Evolutionary conservation across 2,113 vertebrate genomes (phyloP).

Genomic region (Crotalus helleri): DNA sequence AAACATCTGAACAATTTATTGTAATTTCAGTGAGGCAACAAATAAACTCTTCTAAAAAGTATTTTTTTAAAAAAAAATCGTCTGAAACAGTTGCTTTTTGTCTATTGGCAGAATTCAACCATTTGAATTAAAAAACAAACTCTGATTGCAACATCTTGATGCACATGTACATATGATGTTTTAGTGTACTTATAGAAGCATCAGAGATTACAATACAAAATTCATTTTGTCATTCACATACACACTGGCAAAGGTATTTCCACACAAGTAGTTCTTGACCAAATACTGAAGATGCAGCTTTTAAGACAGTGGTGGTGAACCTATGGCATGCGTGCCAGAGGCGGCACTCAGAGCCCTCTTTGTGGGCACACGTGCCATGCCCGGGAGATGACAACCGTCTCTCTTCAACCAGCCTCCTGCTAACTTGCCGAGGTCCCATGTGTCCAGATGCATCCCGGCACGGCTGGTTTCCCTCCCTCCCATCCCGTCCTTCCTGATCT

Average conservation of each 20-base stretch:
- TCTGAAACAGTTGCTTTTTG: neutral
- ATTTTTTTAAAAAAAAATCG: neutral
- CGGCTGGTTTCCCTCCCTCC: no score
- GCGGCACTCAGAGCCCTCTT: no score
- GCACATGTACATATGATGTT: neutral
- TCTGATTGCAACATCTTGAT: neutral
- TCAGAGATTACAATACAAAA: neutral
- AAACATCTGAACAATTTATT: neutral
- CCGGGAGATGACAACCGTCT: no score
- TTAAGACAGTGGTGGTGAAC: neutral
- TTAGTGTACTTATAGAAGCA: neutral
- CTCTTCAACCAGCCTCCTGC: no score
- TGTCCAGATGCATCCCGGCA: no score
- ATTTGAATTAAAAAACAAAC: neutral
- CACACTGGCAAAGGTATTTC: neutral
- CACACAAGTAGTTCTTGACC: neutral
- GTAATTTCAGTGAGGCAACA: neutral
- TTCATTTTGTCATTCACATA: neutral
- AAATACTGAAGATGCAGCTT: slow-evolving; percentile 19
- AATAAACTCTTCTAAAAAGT: neutral
- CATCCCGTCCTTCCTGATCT: no score
- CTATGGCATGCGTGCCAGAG: no score
- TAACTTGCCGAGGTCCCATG: no score
- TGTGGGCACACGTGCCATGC: no score
- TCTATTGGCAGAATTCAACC: neutral